These are phyloP conservation scores for Paramacrobiotus metropolitanus DNA, from an alignment of 1,140 invertebrate genomes.

Conservation along the genomic window DNA sequence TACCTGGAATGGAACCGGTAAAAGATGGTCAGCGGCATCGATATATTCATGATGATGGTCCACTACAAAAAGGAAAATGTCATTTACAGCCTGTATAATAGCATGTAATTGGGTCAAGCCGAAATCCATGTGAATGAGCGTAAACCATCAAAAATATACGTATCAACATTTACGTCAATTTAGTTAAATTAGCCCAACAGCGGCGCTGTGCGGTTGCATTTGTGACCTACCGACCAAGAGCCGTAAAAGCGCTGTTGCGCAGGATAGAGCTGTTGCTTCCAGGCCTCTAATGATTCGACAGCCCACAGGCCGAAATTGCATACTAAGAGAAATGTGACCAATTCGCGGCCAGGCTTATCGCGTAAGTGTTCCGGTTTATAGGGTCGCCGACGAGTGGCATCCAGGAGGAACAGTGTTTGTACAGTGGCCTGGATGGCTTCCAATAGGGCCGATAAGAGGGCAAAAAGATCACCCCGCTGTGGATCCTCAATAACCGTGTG, in stretches of 20 bases:
- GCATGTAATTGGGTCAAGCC: neutral
- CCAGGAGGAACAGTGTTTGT: conserved; percentile 81
- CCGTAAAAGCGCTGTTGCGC: conserved; percentile 78
- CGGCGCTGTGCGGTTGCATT: too few relatives aligned
- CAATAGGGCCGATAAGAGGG: neutral
- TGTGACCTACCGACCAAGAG: neutral
- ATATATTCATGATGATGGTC: conserved; percentile 87
- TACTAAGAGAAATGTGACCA: conserved; percentile 67
- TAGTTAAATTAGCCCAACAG: too few relatives aligned
- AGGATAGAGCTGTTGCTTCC: conserved; percentile 41
- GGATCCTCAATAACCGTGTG: conserved; percentile 28
- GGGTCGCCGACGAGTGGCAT: conserved; percentile 66
- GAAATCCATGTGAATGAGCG: too few relatives aligned
- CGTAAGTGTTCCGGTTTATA: conserved; percentile 67
- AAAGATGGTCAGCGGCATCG: conserved; percentile 83
- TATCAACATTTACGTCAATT: too few relatives aligned
- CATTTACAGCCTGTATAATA: neutral
- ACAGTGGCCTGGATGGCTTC: conserved; percentile 39
- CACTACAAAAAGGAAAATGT: conserved; percentile 26
- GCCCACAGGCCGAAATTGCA: conserved; percentile 84
- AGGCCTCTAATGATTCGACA: conserved; percentile 32
- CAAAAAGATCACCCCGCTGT: conserved; percentile 44
- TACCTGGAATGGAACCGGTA: conserved; percentile 53
- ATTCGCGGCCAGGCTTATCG: conserved; percentile 48
- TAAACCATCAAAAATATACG: too few relatives aligned